Conservation (phyloP, 2,888 invertebrate genomes). For the Nemapogon koenigi region DNA sequence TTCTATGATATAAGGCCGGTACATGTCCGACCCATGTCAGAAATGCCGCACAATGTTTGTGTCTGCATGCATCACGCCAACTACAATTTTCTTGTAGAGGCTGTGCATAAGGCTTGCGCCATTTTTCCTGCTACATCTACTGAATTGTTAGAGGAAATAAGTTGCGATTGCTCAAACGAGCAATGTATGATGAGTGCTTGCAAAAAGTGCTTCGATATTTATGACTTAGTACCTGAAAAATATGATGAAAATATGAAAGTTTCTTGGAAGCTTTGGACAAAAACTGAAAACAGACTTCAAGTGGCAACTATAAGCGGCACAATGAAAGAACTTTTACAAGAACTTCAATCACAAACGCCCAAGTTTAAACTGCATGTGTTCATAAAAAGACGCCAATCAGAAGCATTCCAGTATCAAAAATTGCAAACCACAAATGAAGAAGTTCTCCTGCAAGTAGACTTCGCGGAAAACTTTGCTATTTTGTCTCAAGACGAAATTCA, state of each 20-base stretch:
- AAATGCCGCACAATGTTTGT: conserved; percentile 11
- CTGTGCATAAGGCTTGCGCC: conserved; percentile 2
- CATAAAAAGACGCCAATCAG: conserved; percentile 8
- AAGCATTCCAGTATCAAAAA: conserved; percentile 3
- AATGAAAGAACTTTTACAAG: conserved; percentile 7
- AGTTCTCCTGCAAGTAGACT: conserved; percentile 9
- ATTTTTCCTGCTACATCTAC: not conserved
- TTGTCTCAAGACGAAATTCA: conserved; percentile 13
- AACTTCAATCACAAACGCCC: conserved; percentile 5
- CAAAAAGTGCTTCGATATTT: conserved; percentile 8
- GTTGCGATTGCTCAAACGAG: conserved; percentile 7
- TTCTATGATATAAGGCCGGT: conserved; percentile 11
- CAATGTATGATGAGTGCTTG: conserved; percentile 5
- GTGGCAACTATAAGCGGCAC: not conserved
- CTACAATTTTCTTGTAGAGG: conserved; percentile 5
- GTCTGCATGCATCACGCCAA: conserved; percentile 9
- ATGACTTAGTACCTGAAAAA: conserved; percentile 1
- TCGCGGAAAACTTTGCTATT: conserved; percentile 10
- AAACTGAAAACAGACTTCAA: conserved; percentile 5
- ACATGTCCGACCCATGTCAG: conserved; percentile 8
- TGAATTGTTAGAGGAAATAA: conserved; percentile 7
- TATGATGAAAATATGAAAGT: conserved; percentile 1
- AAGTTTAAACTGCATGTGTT: conserved; percentile 7
- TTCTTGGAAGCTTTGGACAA: conserved; percentile 5
- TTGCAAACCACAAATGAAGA: conserved; percentile 1